These are phyloP conservation scores for Empidonax alnorum DNA, from an alignment of 2,113 vertebrate species.

Conservation along the genomic window DNA sequence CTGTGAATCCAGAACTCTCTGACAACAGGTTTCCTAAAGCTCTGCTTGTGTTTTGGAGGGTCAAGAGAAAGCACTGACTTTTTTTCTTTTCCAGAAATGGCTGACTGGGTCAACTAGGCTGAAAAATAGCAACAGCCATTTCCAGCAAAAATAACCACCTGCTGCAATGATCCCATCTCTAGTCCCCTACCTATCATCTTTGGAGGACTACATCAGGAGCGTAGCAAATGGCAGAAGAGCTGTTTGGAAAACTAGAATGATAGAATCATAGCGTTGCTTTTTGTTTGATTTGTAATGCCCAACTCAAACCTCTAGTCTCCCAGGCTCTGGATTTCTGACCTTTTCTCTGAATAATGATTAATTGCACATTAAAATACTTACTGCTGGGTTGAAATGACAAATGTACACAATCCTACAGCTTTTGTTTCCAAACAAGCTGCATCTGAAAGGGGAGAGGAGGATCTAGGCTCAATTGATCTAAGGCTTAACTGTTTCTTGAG, in stretches of 20 bases:
- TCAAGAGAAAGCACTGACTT: neutral
- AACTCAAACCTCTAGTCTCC: neutral
- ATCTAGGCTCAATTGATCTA: neutral
- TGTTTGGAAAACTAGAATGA: neutral
- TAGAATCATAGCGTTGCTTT: neutral
- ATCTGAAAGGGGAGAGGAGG: neutral
- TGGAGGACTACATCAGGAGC: no score
- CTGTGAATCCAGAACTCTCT: neutral
- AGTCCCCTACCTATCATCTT: fast-evolving
- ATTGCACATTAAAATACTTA: neutral
- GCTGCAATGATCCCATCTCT: neutral
- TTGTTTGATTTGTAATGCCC: neutral
- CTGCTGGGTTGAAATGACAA: neutral
- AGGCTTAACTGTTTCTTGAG: neutral
- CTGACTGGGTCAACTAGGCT: neutral
- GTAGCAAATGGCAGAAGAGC: no score
- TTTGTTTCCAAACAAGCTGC: neutral
- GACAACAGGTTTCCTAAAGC: neutral
- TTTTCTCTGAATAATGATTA: neutral
- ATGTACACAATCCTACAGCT: neutral
- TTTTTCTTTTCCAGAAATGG: neutral
- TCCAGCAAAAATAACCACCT: neutral
- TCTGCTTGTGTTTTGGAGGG: neutral
- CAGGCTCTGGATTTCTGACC: neutral
- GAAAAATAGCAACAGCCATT: conserved; percentile 1